Evolutionary conservation across 2,888 invertebrate species (phyloP), one percentile per base, ranked within the genome.

Genomic region (Laspeyria flexula): DNA sequence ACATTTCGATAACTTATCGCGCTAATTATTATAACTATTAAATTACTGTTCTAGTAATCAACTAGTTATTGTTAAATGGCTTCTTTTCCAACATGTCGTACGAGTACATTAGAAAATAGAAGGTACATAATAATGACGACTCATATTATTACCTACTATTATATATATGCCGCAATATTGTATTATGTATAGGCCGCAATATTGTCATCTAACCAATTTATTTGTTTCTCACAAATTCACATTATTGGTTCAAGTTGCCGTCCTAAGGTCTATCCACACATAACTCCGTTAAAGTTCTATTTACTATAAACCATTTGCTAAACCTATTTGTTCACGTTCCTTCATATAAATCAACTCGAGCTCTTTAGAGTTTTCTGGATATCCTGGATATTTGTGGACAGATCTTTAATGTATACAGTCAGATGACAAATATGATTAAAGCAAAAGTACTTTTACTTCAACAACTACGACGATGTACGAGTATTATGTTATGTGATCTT

Each of bases 91-190:
- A 53, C 31, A 25, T 56, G 53, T 46, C 48, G 44, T 67, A 21
- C n/a, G n/a, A n/a, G 18, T 18, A 18, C 18, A 18, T 18, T 25
- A 21, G 2, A 50, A 30, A 55, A 52, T 54, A 54, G 18, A 45
- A 49, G 47, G 43, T 48, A 50, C 39, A 37, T 29, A 16, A 48
- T 55, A 62, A 62, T 53, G 59, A 60, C 48, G 46, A 64, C 46
- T 48, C 50, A 48, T 54, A 56, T 56, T 60, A 42, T 51, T 60
- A 67, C 5, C 18, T 18, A 18, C 58, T 60, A 65, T 65, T n/a
- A n/a, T 42, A 57, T 55, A 71, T 88, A 88, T 88, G 88, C 89
- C 88, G 77, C 80, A 70, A 78, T 85, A 85, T 83, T 85, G 81
- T 85, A 84, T 61, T 71, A 18, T 43, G 57, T 55, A 71, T 88